phyloP scores from a whole-genome alignment of 1,140 invertebrate genomes.

The Nephotettix cincticeps region DNA sequence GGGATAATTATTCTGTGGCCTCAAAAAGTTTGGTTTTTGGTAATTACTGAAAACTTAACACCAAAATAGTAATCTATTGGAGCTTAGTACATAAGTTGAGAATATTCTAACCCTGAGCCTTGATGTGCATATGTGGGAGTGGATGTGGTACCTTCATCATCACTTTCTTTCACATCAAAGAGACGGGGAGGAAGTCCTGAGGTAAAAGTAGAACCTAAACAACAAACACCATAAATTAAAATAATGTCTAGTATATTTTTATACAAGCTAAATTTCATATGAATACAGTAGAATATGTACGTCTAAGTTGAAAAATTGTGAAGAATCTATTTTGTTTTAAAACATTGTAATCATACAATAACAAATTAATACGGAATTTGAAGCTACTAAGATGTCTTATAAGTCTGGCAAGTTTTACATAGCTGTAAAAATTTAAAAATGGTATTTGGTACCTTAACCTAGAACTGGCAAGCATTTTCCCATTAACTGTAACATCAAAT shows the following conservation, averaged over 20 bases:
- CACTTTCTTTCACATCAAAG: constrained; percentile 37
- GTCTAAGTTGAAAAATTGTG: not conserved
- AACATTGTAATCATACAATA: not conserved
- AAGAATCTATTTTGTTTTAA: not conserved
- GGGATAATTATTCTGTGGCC: too few relatives aligned
- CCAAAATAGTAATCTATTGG: too few relatives aligned
- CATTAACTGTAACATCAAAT: too few relatives aligned
- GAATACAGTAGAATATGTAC: not conserved
- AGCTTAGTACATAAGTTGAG: too few relatives aligned
- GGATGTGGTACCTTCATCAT: constrained; percentile 35
- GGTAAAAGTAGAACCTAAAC: too few relatives aligned
- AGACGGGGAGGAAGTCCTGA: constrained; percentile 18
- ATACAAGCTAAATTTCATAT: not conserved
- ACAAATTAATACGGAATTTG: not conserved
- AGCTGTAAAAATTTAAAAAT: too few relatives aligned
- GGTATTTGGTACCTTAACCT: too few relatives aligned
- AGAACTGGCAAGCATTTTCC: too few relatives aligned
- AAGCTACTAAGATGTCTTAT: not conserved
- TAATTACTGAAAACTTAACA: too few relatives aligned
- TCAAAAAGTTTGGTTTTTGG: too few relatives aligned
- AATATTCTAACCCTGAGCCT: constrained; percentile 24
- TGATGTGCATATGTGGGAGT: constrained; percentile 28
- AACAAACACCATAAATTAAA: not conserved
- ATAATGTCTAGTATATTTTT: not conserved
- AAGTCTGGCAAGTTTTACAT: too few relatives aligned